Evolutionary conservation across 2,113 vertebrate genomes (phyloP).

Genomic region (Ochotona curzoniae): DNA sequence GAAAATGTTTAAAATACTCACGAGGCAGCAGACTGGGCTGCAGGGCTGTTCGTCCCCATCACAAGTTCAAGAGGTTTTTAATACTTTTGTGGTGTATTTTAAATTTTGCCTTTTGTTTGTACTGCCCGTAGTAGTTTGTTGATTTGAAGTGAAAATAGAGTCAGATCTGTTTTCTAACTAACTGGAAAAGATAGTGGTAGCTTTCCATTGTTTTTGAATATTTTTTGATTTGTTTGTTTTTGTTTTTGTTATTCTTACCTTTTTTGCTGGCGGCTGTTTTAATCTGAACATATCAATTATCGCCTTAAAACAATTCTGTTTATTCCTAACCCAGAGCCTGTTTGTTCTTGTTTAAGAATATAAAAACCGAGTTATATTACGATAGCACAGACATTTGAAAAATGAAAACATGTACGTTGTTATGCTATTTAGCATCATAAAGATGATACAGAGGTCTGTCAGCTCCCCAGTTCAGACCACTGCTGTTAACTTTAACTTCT

Average conservation of each 20-base stretch:
- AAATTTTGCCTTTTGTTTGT: not conserved
- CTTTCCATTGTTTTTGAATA: not conserved
- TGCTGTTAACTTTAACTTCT: not conserved
- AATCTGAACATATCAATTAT: not conserved
- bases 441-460: not conserved
- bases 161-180: not conserved
- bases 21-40: not conserved
- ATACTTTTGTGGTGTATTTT: not conserved
- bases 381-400: not conserved
- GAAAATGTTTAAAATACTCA: slow-evolving; percentile 13
- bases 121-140: not conserved
- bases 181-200: not conserved
- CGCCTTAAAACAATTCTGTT: not conserved
- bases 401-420: not conserved
- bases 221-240: not conserved
- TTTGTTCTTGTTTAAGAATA: slow-evolving; percentile 28
- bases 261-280: not conserved
- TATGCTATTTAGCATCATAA: not conserved
- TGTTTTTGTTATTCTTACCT: not conserved
- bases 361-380: not conserved
- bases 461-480: not conserved
- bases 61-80: not conserved
- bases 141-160: not conserved
- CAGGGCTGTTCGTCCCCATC: not conserved
- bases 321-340: not conserved